These are phyloP conservation scores for Rotaria sp. DNA, from an alignment of 2,888 invertebrate species.

Conservation along the genomic window DNA sequence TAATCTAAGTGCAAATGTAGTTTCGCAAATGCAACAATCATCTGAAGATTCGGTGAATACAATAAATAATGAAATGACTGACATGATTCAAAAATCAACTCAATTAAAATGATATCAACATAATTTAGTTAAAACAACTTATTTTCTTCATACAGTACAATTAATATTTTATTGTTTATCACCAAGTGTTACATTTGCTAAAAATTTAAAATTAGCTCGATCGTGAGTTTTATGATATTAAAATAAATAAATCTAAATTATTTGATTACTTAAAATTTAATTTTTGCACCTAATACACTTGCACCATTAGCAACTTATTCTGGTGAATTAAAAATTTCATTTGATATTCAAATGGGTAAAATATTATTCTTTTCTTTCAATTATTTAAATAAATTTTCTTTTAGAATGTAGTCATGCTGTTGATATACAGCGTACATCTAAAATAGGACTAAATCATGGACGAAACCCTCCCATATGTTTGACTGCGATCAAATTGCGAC, in stretches of 20 bases:
- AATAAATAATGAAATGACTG: not conserved
- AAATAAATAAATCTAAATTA: not conserved
- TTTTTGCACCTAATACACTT: conserved; percentile 71
- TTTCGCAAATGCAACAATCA: not conserved
- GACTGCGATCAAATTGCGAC: no score
- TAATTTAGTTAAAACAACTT: not conserved
- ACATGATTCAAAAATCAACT: not conserved
- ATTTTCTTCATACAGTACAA: not conserved
- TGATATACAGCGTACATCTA: not conserved
- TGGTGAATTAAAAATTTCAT: conserved; percentile 67
- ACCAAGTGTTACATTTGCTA: conserved; percentile 28
- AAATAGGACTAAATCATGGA: conserved; percentile 51
- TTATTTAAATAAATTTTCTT: not conserved
- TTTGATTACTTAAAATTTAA: conserved; percentile 58
- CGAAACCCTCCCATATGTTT: no score
- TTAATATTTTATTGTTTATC: conserved; percentile 1
- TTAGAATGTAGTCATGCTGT: conserved; percentile 24
- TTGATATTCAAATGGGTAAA: conserved; percentile 61
- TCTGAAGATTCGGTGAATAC: no score
- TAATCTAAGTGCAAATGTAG: not conserved
- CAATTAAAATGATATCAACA: not conserved
- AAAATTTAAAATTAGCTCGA: conserved; percentile 10
- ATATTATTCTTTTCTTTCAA: no score
- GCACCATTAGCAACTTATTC: conserved; percentile 67
- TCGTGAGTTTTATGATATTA: not conserved